Conservation (phyloP, 2,797 vertebrate genomes). For the Arnoldichthys spilopterus region DNA sequence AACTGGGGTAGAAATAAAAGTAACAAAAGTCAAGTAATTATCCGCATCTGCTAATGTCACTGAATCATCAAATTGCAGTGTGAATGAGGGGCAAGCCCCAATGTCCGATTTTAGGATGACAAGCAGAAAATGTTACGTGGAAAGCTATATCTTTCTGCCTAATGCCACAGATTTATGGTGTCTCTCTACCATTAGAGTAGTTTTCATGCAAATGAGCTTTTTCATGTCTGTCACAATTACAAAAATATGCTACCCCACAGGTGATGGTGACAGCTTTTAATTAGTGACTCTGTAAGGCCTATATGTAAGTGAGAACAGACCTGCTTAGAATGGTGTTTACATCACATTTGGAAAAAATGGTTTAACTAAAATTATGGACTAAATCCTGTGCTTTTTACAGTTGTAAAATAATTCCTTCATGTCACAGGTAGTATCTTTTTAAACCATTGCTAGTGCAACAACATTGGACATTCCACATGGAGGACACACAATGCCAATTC, state of each 20-base stretch:
- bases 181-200: background rate
- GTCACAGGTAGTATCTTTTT: too few species aligned
- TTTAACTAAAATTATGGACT: too few species aligned
- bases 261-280: background rate
- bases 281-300: background rate
- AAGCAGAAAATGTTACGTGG: background rate
- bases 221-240: background rate
- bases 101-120: constrained; percentile 7
- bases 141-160: background rate
- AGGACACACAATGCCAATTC: too few species aligned
- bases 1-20: background rate
- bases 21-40: constrained; percentile 47
- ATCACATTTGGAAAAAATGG: too few species aligned
- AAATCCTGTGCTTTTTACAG: too few species aligned
- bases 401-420: too few species aligned
- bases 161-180: background rate
- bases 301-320: too few species aligned
- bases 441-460: too few species aligned
- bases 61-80: constrained; percentile 33
- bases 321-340: background rate
- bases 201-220: background rate
- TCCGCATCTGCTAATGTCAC: constrained; percentile 36
- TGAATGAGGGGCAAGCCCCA: constrained; percentile 16
- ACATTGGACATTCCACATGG: too few species aligned
- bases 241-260: background rate